Percentiles rank a stretch among this genome's conserved stretches.
These are phyloP conservation scores for Cephus cinctus DNA, from an alignment of 1,140 invertebrate species.

Conservation along the genomic window DNA sequence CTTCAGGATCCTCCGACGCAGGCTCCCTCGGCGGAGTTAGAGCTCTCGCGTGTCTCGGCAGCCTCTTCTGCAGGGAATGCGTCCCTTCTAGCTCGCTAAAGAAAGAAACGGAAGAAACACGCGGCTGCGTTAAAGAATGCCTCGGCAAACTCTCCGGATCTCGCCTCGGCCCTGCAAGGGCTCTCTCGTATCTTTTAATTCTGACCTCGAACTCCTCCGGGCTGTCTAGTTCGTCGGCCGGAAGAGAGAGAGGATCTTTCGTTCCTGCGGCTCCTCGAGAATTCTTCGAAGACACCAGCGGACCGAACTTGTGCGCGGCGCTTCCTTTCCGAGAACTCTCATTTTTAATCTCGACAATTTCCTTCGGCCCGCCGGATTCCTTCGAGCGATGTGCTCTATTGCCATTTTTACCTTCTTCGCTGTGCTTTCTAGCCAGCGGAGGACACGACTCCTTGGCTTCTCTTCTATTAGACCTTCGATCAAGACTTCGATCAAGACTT, in stretches of 20 bases:
- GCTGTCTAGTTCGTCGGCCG: no score
- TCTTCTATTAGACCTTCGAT: no score
- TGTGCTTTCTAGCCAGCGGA: no score
- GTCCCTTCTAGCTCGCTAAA: no score
- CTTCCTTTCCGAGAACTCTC: conserved; percentile 21
- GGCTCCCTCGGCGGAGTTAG: conserved; percentile 35
- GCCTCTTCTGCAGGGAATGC: conserved; percentile 22
- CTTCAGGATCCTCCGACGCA: conserved; percentile 4
- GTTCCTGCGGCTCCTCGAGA: conserved; percentile 24
- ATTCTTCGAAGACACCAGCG: no score
- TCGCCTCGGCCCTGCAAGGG: conserved; percentile 14
- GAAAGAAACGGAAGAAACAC: no score
- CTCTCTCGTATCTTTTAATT: conserved; percentile 33
- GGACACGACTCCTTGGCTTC: no score
- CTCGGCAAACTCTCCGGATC: conserved; percentile 20
- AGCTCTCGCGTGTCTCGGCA: conserved; percentile 33
- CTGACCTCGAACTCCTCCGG: conserved; percentile 31
- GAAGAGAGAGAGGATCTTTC: no score
- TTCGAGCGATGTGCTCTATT: no score
- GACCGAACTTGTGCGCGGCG: no score
- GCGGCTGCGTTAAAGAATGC: neutral
- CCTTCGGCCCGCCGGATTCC: conserved; percentile 7
- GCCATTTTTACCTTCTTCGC: no score
- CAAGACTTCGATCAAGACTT: no score
- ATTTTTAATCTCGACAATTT: conserved; percentile 19